Evolutionary conservation across 2,113 vertebrate species (phyloP).

Genomic region (Peromyscus maniculatus): DNA sequence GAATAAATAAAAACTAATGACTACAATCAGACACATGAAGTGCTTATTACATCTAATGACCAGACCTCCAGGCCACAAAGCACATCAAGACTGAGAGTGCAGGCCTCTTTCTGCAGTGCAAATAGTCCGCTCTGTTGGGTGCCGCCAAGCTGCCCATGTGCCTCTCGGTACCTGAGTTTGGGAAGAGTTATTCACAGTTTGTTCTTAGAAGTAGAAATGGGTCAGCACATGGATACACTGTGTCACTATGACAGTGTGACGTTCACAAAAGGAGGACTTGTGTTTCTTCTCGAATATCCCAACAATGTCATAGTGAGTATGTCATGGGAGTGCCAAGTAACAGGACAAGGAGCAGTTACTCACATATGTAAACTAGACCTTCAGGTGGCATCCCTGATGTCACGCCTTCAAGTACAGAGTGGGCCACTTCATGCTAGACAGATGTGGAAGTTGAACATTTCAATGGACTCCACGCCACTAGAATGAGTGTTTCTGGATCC

Average conservation of each 20-base stretch:
- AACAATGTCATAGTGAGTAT: not conserved
- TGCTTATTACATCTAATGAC: not conserved
- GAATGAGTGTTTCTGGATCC: not conserved
- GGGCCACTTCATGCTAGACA: not conserved
- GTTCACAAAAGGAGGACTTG: not conserved
- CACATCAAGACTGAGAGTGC: not conserved
- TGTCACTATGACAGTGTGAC: not conserved
- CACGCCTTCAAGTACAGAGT: not conserved
- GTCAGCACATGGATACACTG: too few species aligned
- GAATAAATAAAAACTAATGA: conserved; percentile 32
- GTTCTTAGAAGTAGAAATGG: not conserved
- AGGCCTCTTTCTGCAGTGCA: not conserved
- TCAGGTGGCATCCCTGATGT: not conserved
- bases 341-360: not conserved
- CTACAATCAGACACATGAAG: not conserved
- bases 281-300: not conserved
- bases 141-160: not conserved
- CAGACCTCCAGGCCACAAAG: not conserved
- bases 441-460: not conserved
- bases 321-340: not conserved
- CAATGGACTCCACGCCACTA: not conserved
- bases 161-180: not conserved
- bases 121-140: not conserved
- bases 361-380: not conserved
- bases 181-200: not conserved